Percentiles rank a stretch among this genome's conserved stretches.
Evolutionary conservation across 2,113 vertebrate species (phyloP).

Genomic region (Psammodynastes pulverulentus): DNA sequence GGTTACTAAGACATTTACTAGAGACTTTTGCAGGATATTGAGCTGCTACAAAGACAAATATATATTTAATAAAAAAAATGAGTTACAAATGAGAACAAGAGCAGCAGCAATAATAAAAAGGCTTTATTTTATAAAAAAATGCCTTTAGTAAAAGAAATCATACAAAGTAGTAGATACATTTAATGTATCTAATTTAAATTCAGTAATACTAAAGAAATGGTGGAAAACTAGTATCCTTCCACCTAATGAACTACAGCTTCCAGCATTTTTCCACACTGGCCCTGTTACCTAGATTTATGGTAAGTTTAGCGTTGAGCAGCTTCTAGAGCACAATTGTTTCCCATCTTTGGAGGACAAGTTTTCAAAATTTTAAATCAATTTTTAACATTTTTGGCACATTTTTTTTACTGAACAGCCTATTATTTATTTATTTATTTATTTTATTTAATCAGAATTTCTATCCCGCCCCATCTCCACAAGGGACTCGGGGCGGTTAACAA

Average conservation of each 20-base stretch:
- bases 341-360: background rate
- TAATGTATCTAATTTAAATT: background rate
- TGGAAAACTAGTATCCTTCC: background rate
- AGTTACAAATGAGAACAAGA: background rate
- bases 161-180: background rate
- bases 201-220: background rate
- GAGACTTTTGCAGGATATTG: background rate
- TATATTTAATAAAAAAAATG: background rate
- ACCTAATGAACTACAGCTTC: background rate
- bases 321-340: background rate
- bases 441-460: too few relatives aligned
- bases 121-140: background rate
- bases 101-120: background rate
- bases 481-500: too few relatives aligned
- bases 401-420: background rate
- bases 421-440: too few relatives aligned
- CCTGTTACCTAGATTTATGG: background rate
- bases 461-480: too few relatives aligned
- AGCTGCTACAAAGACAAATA: background rate
- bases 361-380: background rate
- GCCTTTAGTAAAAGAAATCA: background rate
- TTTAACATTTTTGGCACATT: background rate
- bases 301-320: background rate
- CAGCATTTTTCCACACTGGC: background rate
- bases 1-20: background rate